Base-by-base conservation (phyloP, 2,113 vertebrate species). In the Stercorarius parasiticus region DNA sequence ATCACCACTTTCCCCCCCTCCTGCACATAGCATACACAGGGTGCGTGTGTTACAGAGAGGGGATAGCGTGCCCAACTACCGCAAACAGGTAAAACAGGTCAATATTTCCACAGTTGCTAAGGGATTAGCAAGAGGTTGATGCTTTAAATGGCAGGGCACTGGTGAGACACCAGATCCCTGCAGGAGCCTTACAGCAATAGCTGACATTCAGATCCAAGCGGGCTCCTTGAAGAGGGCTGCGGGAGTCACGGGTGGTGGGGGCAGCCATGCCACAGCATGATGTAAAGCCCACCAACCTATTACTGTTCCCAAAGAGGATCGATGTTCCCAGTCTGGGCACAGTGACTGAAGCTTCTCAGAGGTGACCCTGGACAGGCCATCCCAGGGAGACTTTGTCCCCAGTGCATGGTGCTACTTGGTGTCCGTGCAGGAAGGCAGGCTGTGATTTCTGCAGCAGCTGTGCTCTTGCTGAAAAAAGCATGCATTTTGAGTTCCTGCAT, bases 111-210 rank as follows among this genome's bases (percentile, higher is more conserved):
- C 11, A 73, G 72, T 53, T 90, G 76, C 90, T 88, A 71, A 94
- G 83, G 42, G 79, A 76, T 93, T 89, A 91, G 49, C 55, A 81
- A 85, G 82, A 95, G 77, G 82, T 32, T 58, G 82, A 71, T 66
- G 79, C 65, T 97, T 76, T 93, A 93, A 97, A 91, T 29, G 52
- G 87, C 90, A 95, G 76, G 47, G 64, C 61, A 52, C 91, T 95
- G 56, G 42, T 50, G n/a, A 79, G 65, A 87, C 86, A 79, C 53
- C 59, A 71, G 53, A 82, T 47, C 90, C 85, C 82, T 81, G 82
- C 62, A 95, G 92, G 38, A 96, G 79, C 90, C 96, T 88, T 4
- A 5, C 93, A 96, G 94, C 92, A 84, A 93, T 6, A 59, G 72
- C 65, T 97, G 96, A 95, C 90, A 94, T 96, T 97, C 61, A 79